Evolutionary conservation across 2,797 vertebrate species (phyloP).

Genomic region (Nannoperca australis): DNA sequence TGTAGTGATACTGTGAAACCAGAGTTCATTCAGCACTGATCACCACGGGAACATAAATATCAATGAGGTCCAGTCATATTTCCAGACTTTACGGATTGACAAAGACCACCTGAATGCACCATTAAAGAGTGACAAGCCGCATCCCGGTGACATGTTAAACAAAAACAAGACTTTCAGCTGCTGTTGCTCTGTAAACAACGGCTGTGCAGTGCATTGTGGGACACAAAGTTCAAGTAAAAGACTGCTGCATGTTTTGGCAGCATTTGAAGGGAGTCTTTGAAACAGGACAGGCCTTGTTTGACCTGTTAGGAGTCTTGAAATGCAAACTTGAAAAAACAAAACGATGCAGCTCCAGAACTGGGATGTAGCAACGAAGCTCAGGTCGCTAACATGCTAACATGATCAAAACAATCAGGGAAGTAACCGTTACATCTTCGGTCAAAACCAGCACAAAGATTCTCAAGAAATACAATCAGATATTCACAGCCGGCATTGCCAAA

Average conservation of each 20-base stretch:
- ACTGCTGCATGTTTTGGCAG: not conserved
- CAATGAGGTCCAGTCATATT: slow-evolving; percentile 3
- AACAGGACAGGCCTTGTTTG: not conserved
- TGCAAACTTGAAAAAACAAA: slow-evolving; percentile 6
- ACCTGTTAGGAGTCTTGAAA: not conserved
- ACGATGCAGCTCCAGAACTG: slow-evolving; percentile 16
- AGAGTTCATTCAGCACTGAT: slow-evolving; percentile 1
- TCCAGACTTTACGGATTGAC: not conserved
- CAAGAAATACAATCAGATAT: slow-evolving; percentile 71
- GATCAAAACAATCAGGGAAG: slow-evolving; percentile 24
- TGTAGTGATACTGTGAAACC: not conserved
- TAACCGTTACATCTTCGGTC: slow-evolving; percentile 23
- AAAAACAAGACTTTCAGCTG: not conserved
- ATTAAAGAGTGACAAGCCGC: not conserved
- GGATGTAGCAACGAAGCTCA: not conserved
- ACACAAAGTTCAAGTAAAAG: not conserved
- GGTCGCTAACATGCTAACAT: not conserved
- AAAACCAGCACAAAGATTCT: slow-evolving; percentile 29
- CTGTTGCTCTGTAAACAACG: not conserved
- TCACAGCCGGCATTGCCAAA: slow-evolving; percentile 46
- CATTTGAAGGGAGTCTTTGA: slow-evolving; percentile 7
- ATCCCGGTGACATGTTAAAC: too few species aligned
- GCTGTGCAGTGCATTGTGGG: not conserved
- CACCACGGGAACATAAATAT: slow-evolving; percentile 11
- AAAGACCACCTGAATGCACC: slow-evolving; percentile 28